Percentiles rank a stretch among this genome's conserved stretches.
phyloP scores from a whole-genome alignment of 2,888 invertebrate species.

The Chelonus formosanus region DNA sequence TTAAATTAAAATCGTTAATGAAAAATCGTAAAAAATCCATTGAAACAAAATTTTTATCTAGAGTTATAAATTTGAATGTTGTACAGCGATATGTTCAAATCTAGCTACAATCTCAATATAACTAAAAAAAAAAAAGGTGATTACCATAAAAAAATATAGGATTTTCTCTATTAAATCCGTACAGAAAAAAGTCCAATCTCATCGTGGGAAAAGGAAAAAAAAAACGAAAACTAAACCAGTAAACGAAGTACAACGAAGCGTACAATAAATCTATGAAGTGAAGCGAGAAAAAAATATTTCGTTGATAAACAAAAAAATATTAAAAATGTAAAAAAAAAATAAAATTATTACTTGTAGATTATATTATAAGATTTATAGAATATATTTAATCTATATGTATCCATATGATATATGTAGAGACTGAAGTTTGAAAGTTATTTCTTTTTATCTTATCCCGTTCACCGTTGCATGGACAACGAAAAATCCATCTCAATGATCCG shows the following conservation, averaged over 20 bases:
- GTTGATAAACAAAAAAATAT: slow-evolving; percentile 26
- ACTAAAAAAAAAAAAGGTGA: neutral
- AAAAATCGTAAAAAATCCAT: too few relatives aligned
- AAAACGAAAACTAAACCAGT: slow-evolving; percentile 12
- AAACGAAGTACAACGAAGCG: slow-evolving; percentile 32
- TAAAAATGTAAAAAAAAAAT: slow-evolving; percentile 24
- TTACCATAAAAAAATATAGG: slow-evolving; percentile 15
- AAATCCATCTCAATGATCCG: slow-evolving; percentile 28
- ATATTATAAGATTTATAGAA: too few relatives aligned
- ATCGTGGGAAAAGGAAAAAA: slow-evolving; percentile 15
- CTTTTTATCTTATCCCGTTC: slow-evolving; percentile 25
- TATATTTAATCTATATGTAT: slow-evolving; percentile 22
- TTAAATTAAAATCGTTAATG: too few relatives aligned
- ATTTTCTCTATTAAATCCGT: slow-evolving; percentile 26
- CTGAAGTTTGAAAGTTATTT: too few relatives aligned
- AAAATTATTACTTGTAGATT: neutral
- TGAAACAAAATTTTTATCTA: too few relatives aligned
- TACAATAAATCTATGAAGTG: slow-evolving; percentile 34
- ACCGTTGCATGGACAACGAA: slow-evolving; percentile 28
- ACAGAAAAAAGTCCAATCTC: slow-evolving; percentile 13
- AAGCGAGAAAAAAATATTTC: slow-evolving; percentile 32
- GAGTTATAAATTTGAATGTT: too few relatives aligned
- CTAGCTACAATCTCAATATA: neutral
- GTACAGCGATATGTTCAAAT: neutral
- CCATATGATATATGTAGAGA: neutral